Conservation (phyloP, 2,113 vertebrate species). For the Pterocles orientalis region DNA sequence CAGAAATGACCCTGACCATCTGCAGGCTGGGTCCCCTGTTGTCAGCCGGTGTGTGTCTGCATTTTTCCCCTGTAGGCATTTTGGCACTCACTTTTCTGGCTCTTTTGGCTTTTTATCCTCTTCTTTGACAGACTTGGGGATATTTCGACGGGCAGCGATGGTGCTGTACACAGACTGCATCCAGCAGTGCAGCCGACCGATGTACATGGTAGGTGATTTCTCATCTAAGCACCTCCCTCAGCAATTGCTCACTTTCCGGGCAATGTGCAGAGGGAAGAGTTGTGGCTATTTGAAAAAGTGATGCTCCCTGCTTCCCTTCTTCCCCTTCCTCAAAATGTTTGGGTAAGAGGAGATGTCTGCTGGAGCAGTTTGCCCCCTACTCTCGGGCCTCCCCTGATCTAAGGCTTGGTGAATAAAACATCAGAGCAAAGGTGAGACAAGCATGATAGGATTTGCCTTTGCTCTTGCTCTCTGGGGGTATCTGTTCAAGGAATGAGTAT, state of each 20-base stretch:
- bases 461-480: background rate
- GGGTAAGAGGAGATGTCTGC: background rate
- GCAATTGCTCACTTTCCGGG: background rate
- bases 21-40: background rate
- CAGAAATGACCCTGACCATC: background rate
- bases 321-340: background rate
- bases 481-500: rapidly evolving
- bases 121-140: slow-evolving; percentile 71
- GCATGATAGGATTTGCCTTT: background rate
- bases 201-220: slow-evolving; percentile 77
- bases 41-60: background rate
- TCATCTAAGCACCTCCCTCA: background rate
- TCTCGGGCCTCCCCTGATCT: background rate
- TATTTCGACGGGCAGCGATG: slow-evolving; percentile 74
- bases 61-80: background rate
- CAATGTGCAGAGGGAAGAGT: background rate
- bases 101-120: background rate
- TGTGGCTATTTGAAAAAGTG: background rate
- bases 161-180: slow-evolving; percentile 80
- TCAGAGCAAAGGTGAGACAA: background rate
- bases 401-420: background rate
- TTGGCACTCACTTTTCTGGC: background rate
- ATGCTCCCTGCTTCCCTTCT: background rate
- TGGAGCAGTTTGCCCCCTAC: background rate
- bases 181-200: slow-evolving; percentile 81